Percentiles rank a stretch among this genome's conserved stretches.
Conservation (phyloP, 1,140 invertebrate species). For the Chionoecetes opilio region DNA sequence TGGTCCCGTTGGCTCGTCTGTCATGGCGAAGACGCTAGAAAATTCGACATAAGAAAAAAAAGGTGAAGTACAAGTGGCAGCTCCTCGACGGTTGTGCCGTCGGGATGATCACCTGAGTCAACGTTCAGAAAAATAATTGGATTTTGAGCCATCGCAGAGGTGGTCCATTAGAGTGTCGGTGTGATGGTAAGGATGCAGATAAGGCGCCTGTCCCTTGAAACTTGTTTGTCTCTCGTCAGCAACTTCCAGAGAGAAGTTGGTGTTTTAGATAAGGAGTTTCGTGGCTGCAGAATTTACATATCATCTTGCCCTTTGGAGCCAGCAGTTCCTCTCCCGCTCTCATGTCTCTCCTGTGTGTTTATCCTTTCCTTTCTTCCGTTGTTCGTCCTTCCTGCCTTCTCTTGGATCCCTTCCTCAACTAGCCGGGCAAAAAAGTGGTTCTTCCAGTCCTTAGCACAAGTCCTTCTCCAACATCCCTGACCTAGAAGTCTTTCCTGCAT, state of each 20-base stretch:
- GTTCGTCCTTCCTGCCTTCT: neutral
- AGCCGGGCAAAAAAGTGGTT: slow-evolving; percentile 4
- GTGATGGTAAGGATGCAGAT: neutral
- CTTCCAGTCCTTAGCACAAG: slow-evolving; percentile 7
- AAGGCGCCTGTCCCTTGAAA: neutral
- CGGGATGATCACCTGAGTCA: neutral
- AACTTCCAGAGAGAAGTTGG: neutral
- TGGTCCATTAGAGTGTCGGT: neutral
- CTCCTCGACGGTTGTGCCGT: neutral
- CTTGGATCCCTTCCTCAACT: neutral
- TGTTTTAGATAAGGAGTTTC: neutral
- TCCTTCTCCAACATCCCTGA: slow-evolving; percentile 17
- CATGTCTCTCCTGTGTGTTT: neutral
- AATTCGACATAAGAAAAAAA: neutral
- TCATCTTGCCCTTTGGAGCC: neutral
- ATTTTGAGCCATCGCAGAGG: neutral
- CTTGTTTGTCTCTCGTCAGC: slow-evolving; percentile 14
- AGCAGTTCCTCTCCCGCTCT: neutral
- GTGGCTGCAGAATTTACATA: neutral
- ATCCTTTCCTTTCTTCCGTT: slow-evolving; percentile 8
- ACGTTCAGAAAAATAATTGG: neutral
- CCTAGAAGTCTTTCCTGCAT: slow-evolving; percentile 28
- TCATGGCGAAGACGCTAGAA: neutral
- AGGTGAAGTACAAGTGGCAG: neutral
- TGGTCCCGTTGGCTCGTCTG: neutral